Evolutionary conservation across 2,113 vertebrate species (phyloP), one percentile per base, ranked within the genome.

Genomic region (Hucho hucho): DNA sequence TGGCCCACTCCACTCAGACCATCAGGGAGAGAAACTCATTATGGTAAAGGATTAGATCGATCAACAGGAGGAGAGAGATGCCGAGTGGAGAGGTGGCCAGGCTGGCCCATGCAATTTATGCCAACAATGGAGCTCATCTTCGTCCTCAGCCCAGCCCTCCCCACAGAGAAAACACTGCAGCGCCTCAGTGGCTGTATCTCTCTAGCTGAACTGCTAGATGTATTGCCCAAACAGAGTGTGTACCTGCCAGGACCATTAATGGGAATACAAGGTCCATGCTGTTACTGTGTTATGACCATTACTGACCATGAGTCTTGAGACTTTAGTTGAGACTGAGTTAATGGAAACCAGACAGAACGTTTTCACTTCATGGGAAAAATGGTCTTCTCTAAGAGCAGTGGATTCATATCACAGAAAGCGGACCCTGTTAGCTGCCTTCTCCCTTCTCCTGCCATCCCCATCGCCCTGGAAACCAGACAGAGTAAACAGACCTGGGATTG

Each of bases 11-110:
- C 75, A 69, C 74, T 82, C 88, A 84, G 79, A 80, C 75, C 25
- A 22, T 24, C 58, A 29, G 32, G 58, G n/a, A 73, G 83, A 89
- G 88, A 92, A 89, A 89, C 87, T 90, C 90, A 92, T 90, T 91
- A 91, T 72, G 82, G 87, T 64, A 14, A 64, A 86, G 89, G 90
- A 91, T 92, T 91, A 89, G 84, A 90, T 90, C 80, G 87, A 92
- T 92, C 86, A 81, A 85, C 72, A 74, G 43, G 79, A 73, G 79
- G 76, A 47, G 73, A 28, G 59, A 37, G 76, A 75, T 85, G 87
- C 83, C 85, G 73, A 28, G 83, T 73, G 81, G 78, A 88, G 86
- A 88, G 83, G 77, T 81, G 73, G 86, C 79, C 70, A 73, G 82
- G 84, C 85, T 73, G 82, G 81, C 74, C 87, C 81, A 77, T 81